A percentile compares a stretch with the other conserved stretches of the same genome.
Conservation (phyloP, 2,113 vertebrate species). For the Rhabdornis inornatus region DNA sequence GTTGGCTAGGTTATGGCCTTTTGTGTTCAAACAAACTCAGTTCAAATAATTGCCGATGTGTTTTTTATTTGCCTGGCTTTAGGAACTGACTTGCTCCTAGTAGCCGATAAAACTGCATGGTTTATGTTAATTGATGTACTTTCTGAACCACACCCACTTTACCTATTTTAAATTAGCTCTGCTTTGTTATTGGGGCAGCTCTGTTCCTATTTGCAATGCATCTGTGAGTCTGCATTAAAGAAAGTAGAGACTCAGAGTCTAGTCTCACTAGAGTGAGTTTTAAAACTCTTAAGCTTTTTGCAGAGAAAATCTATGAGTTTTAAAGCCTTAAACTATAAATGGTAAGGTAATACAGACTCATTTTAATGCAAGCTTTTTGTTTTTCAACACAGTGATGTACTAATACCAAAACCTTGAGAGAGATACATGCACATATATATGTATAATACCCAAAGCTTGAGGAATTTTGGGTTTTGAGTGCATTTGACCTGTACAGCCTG, state of each 20-base stretch:
- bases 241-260: neutral
- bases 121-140: neutral
- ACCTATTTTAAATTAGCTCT: neutral
- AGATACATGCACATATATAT: neutral
- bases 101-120: neutral
- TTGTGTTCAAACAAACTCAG: neutral
- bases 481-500: neutral
- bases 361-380: neutral
- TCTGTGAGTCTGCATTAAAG: neutral
- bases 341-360: neutral
- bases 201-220: neutral
- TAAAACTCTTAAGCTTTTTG: neutral
- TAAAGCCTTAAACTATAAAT: neutral
- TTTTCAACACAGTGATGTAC: neutral
- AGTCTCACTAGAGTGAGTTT: neutral
- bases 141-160: neutral
- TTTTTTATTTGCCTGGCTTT: conserved; percentile 4
- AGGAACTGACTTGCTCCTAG: neutral
- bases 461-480: neutral
- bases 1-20: neutral
- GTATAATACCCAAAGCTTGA: neutral
- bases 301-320: neutral
- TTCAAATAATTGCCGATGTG: neutral
- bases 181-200: neutral
- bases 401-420: neutral